Conservation (phyloP, 1,140 invertebrate species). For the Apocrypta bakeri region DNA sequence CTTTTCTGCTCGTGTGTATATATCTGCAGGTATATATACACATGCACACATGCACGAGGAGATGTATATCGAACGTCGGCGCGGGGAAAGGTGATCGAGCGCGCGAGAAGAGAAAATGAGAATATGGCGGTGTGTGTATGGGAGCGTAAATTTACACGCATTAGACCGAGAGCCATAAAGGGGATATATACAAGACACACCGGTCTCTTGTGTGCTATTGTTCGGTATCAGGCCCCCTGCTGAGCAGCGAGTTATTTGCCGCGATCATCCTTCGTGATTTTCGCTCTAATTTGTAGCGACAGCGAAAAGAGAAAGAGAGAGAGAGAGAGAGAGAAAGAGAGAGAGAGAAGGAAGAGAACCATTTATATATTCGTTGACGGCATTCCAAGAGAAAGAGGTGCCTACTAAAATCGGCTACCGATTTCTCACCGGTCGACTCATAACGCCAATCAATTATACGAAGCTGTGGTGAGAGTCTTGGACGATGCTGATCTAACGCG, state of each 20-base stretch:
- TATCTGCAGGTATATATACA: slow-evolving; percentile 37
- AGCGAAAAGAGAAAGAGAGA: slow-evolving; percentile 58
- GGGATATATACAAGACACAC: not conserved
- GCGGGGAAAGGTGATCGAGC: slow-evolving; percentile 32
- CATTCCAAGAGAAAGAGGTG: not conserved
- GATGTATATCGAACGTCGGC: not conserved
- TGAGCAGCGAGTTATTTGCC: slow-evolving; percentile 64
- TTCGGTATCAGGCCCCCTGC: slow-evolving; percentile 55
- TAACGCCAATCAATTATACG: slow-evolving; percentile 47
- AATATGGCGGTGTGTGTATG: slow-evolving; percentile 20
- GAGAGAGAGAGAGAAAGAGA: not conserved
- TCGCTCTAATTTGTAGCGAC: slow-evolving; percentile 71
- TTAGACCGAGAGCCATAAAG: slow-evolving; percentile 2
- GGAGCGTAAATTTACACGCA: slow-evolving; percentile 48
- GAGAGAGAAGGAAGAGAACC: not conserved
- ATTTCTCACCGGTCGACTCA: slow-evolving; percentile 30
- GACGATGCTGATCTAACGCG: too few species aligned
- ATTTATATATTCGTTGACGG: slow-evolving; percentile 13
- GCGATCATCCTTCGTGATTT: slow-evolving; percentile 68
- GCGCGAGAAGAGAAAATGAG: slow-evolving; percentile 34
- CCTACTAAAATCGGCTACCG: slow-evolving; percentile 35
- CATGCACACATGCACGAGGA: too few species aligned
- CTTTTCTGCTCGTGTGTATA: not conserved
- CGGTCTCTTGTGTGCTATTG: not conserved
- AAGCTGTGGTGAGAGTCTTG: not conserved